Evolutionary conservation across 2,888 invertebrate species (phyloP), one percentile per base, ranked within the genome.

Genomic region (Dermolepida albohirtum): DNA sequence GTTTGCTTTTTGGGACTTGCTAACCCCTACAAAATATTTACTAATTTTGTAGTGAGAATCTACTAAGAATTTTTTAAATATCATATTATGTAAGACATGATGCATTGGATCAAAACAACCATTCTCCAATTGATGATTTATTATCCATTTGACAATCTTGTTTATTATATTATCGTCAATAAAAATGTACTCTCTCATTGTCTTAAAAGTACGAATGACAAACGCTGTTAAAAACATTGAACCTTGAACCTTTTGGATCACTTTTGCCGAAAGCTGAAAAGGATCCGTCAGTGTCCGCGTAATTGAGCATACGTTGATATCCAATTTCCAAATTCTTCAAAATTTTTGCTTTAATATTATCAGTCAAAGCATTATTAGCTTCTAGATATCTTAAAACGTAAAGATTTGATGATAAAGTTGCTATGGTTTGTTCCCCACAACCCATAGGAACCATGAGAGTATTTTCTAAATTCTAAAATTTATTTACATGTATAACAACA

Each of bases 391-490:
- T 81, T 44, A 92, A 80, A 0, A 92, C 89, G 68, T 89, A 87
- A 44, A 93, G 84, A 79, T 92, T 93, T 0, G 92, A 91, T 0
- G 91, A 90, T 68, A 93, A 87, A 0, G 89, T 86, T 5, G 92
- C 88, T 91, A 93, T 91, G 79, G 92, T 92, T 84, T 94, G 93
- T 77, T 94, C 93, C 0, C 93, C 93, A 78, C 93, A 94, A 1
- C 93, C 94, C 52, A 89, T 89, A 0, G 93, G 93, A 57, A 92
- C 82, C 10, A 83, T 79, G 1, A 93, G 85, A 8, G 93, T 81
- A 5, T 87, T 85, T 55, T 92, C 90, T 0, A 93, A 84, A 74
- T 91, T 90, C 86, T 88, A 63, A 17, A 71, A 71, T n/a, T 29
- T 51, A 11, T 41, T 77, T 29, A 29, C 6, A 5, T 29, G 4